phyloP scores from a whole-genome alignment of 2,797 vertebrate genomes.

The Spinibarbus caldwelli region DNA sequence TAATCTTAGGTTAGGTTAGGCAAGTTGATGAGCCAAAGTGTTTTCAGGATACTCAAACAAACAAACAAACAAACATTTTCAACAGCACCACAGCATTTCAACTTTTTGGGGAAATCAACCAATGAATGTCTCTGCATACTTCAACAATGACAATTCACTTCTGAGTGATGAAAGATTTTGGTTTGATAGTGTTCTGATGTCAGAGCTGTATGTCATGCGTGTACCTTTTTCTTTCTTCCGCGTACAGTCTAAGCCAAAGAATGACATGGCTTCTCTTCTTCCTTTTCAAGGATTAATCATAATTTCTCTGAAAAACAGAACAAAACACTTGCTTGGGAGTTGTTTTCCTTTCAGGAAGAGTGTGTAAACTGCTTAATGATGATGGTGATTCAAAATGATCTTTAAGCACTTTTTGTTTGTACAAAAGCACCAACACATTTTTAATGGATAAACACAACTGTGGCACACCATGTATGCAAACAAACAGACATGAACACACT shows the following conservation, averaged over 20 bases:
- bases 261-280: conserved; percentile 73
- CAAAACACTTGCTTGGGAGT: not conserved
- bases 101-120: not conserved
- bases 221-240: conserved; percentile 72
- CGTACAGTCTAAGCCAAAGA: conserved; percentile 68
- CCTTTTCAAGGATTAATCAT: conserved; percentile 67
- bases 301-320: conserved; percentile 67
- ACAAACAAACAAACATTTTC: not conserved
- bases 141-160: not conserved
- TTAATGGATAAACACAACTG: not conserved
- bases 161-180: not conserved
- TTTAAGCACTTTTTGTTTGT: not conserved
- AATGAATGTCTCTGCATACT: not conserved
- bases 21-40: not conserved
- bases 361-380: not conserved
- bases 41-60: not conserved
- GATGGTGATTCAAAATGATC: not conserved
- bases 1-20: not conserved
- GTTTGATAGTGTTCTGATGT: not conserved
- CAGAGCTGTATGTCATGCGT: not conserved
- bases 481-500: conserved; percentile 29
- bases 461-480: conserved; percentile 6
- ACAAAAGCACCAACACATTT: not conserved
- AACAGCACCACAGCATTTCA: not conserved
- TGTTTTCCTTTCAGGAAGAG: not conserved